Base-by-base conservation (phyloP, 1,140 invertebrate genomes). In the Asobara japonica region DNA sequence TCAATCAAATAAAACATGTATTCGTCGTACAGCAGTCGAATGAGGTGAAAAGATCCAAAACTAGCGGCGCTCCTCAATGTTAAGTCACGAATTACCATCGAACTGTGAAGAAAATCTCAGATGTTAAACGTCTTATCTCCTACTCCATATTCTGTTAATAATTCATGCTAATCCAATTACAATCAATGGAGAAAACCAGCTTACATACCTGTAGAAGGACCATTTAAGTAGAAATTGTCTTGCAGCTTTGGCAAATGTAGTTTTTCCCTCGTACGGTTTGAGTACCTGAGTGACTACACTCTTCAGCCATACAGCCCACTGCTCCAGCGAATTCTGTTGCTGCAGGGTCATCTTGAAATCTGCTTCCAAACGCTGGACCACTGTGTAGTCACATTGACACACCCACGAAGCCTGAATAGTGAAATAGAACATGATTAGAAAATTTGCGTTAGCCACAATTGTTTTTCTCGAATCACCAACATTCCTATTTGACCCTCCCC, bases 1-100 rank as follows among this genome's bases (percentile, higher is more conserved):
- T 99, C 98, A 76, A 99, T 96, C 75, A 99, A 90, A 87, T 98
- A 99, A 89, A 98, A 98, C 94, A 99, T 98, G 84, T 99, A 99
- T 86, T 99, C 98, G 86, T 99, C 98, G 86, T 98, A 99, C 20
- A 99, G 89, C 75, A 99, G 89, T 51, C 98, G 93, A 80, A 99
- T 98, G 56, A 99, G 90, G 89, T 99, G 98, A 89, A 99, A 99
- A 69, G 97, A 98, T 36, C 98, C 98, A 89, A 99, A 99, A 85
- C 96, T 98, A 10, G 97, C 96, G 22, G 98, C 98, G 75, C 96
- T 98, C 80, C 98, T 90, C 62, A 98, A 88, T 38, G 97, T 99
- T 66, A 99, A 89, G 89, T 99, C 97, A 31, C 97, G 89, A 78
- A 99, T 98, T 13, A 99, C 95, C 93, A 98, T 96, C 27, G 97